A percentile compares a stretch with the other conserved stretches of the same genome.
These are phyloP conservation scores for Scomber colias DNA, from an alignment of 2,113 vertebrate genomes.

Conservation along the genomic window DNA sequence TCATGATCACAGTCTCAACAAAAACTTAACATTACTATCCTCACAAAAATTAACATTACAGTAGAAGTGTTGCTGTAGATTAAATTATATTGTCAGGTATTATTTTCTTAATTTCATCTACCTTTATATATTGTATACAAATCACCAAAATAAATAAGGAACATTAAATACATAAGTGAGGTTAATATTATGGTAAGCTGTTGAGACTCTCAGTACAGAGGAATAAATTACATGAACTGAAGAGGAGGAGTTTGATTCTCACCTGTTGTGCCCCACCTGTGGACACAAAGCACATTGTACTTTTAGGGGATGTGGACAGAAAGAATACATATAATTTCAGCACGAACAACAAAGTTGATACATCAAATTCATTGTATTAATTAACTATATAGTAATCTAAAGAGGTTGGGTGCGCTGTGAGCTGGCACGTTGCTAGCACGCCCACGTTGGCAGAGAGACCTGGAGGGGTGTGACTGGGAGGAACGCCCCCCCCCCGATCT, in stretches of 20 bases:
- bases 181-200: not conserved
- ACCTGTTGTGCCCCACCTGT: slow-evolving; percentile 31
- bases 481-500: no score
- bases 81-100: not conserved
- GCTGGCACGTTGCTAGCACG: no score
- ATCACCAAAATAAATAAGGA: not conserved
- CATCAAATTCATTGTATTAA: no score
- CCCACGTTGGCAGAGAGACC: no score
- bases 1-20: not conserved
- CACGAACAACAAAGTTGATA: not conserved
- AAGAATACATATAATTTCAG: not conserved
- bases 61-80: not conserved
- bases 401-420: no score
- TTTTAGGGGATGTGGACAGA: not conserved
- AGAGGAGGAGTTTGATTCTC: not conserved
- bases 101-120: not conserved
- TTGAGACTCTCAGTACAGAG: not conserved
- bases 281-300: not conserved
- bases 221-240: not conserved
- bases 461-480: no score
- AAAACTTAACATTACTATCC: no score
- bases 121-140: not conserved
- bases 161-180: not conserved
- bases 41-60: not conserved
- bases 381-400: no score